These are phyloP conservation scores for Caenorhabditis latens DNA, from an alignment of 1,140 invertebrate species.

Conservation along the genomic window DNA sequence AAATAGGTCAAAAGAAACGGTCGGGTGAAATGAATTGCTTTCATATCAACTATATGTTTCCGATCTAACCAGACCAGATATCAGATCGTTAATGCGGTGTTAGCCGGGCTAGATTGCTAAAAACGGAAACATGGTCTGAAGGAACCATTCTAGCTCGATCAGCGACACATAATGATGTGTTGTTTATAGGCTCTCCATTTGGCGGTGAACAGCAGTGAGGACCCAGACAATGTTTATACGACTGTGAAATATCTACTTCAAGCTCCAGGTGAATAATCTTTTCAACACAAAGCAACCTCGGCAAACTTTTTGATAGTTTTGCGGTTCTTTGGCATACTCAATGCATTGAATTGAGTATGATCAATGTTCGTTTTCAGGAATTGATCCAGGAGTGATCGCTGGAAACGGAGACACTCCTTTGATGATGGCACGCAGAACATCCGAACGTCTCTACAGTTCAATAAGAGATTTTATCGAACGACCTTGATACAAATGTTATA, in stretches of 20 bases:
- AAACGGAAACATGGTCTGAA: background rate
- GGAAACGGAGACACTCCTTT: constrained; percentile 74
- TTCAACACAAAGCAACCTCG: background rate
- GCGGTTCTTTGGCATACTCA: background rate
- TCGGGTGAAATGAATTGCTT: too few relatives aligned
- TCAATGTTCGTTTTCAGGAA: constrained; percentile 68
- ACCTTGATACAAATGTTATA: background rate
- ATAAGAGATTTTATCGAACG: constrained; percentile 13
- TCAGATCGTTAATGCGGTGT: too few relatives aligned
- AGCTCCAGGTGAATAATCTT: constrained; percentile 58
- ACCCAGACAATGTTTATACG: constrained; percentile 63
- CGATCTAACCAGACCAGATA: too few relatives aligned
- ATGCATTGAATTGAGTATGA: too few relatives aligned
- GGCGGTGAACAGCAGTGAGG: constrained; percentile 74
- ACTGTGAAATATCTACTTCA: constrained; percentile 62
- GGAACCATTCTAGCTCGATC: too few relatives aligned
- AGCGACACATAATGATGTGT: background rate
- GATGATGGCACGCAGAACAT: constrained; percentile 67
- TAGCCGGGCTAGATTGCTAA: too few relatives aligned
- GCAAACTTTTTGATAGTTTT: constrained; percentile 1
- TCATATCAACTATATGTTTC: too few relatives aligned
- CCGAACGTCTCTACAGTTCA: constrained; percentile 30
- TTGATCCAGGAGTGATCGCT: constrained; percentile 71
- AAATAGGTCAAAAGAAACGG: too few relatives aligned
- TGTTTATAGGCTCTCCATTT: constrained; percentile 79